phyloP scores from a whole-genome alignment of 2,888 invertebrate species.

The Lamproptera curius region DNA sequence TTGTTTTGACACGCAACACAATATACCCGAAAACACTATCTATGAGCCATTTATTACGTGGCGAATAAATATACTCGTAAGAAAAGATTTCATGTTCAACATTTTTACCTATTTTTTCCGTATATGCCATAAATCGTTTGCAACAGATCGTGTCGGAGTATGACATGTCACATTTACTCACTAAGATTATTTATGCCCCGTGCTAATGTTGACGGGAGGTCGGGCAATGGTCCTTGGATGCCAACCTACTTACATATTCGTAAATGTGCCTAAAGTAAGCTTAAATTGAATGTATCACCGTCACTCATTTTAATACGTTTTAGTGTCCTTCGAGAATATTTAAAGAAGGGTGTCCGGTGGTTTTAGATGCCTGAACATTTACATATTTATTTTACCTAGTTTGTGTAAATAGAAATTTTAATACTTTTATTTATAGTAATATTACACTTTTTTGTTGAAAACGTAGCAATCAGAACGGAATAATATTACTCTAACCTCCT shows the following conservation, averaged over 20 bases:
- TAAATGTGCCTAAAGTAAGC: constrained; percentile 5
- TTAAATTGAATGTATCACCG: not conserved
- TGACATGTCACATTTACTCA: constrained; percentile 13
- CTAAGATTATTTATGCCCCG: constrained; percentile 16
- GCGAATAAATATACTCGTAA: too few species aligned
- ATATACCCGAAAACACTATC: not conserved
- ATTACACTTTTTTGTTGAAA: too few species aligned
- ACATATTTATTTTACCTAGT: too few species aligned
- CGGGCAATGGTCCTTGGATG: constrained; percentile 5
- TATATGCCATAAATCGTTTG: constrained; percentile 1
- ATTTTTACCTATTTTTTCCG: not conserved
- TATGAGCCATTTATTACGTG: not conserved
- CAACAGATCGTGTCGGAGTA: constrained; percentile 3
- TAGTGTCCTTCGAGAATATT: too few species aligned
- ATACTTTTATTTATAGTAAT: too few species aligned
- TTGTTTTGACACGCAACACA: not conserved
- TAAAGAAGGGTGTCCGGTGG: too few species aligned
- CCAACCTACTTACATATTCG: constrained; percentile 11
- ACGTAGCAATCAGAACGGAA: too few species aligned
- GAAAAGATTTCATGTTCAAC: constrained; percentile 1
- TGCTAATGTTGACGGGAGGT: constrained; percentile 15
- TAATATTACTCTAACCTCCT: too few species aligned
- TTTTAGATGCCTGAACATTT: too few species aligned
- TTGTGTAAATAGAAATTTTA: too few species aligned
- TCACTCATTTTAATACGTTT: constrained; percentile 8